Evolutionary conservation across 2,888 invertebrate genomes (phyloP), one percentile per base, ranked within the genome.

Genomic region (Gerris lacustris): DNA sequence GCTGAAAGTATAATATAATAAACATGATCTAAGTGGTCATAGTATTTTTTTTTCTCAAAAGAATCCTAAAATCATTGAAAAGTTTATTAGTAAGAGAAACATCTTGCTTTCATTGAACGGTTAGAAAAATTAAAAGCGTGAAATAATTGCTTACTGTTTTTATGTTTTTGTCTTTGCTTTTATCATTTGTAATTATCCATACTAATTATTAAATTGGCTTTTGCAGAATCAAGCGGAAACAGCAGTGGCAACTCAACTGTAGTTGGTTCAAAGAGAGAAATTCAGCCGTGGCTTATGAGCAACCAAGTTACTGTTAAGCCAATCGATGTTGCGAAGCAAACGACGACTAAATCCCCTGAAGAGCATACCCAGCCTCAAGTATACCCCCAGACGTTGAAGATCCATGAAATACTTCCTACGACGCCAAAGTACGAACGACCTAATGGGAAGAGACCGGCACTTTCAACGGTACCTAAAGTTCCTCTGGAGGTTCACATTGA

Each of bases 271-370:
- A 76, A 76, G 47, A 62, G 75, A 66, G 76, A 76, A 70, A 75
- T 76, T 73, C 76, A 76, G 66, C 76, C 76, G n/a, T 76, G 76
- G 76, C 74, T 75, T 6, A 69, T 76, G 66, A 75, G 76, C 17
- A 74, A 75, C 70, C 66, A 73, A 6, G 72, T 68, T 5, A 73
- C 67, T 18, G n/a, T 70, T 11, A 71, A 63, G 47, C 72, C 72
- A 43, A 64, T 68, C 18, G 64, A 67, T 17, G 31, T 44, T 2
- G 11, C 17, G n/a, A 67, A 44, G 15, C n/a, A 44, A 43, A 45
- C 44, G 9, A 67, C 67, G 9, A n/a, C 44, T 31, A 44, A 43
- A 67, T 18, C 17, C 9, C 44, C 64, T 44, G 44, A 69, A 17
- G 71, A 69, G 44, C 64, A 67, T 45, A 66, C 72, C 44, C 66